These are phyloP conservation scores for Subacronicta megacephala DNA, from an alignment of 2,888 invertebrate species.

Conservation along the genomic window DNA sequence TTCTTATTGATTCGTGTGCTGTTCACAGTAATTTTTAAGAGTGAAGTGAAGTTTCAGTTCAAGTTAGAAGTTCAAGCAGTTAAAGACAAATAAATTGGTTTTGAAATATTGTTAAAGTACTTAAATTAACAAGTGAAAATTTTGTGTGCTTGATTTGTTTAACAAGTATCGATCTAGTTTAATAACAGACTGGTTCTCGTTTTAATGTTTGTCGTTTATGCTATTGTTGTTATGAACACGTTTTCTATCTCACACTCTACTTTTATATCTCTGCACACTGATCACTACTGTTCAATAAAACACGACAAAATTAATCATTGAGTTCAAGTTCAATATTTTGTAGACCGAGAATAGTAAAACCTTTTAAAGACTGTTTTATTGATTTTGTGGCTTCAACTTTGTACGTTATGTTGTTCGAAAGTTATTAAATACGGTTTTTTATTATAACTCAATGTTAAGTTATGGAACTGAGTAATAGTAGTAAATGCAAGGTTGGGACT, in stretches of 20 bases:
- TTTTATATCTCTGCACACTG: no score
- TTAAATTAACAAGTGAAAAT: neutral
- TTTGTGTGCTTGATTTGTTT: neutral
- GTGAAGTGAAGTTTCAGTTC: constrained; percentile 19
- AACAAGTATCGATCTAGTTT: neutral
- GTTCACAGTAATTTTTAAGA: constrained; percentile 17
- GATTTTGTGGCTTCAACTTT: constrained; percentile 25
- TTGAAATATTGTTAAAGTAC: constrained; percentile 2
- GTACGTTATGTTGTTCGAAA: constrained; percentile 21
- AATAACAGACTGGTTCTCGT: no score
- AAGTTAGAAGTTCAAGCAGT: constrained; percentile 14
- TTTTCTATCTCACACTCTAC: no score
- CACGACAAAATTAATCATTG: no score
- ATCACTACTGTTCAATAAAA: no score
- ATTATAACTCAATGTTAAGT: constrained; percentile 28
- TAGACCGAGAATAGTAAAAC: constrained; percentile 24
- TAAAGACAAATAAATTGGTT: constrained; percentile 1
- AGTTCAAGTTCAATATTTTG: constrained; percentile 14
- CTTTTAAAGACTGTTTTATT: constrained; percentile 29
- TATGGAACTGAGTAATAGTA: no score
- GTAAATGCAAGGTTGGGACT: no score
- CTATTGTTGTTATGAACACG: no score
- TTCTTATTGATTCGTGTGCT: constrained; percentile 13
- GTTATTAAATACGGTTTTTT: constrained; percentile 13
- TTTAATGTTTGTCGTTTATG: no score